A percentile compares a stretch with the other conserved stretches of the same genome.
These are phyloP conservation scores for Drosophila chauvacae DNA, from an alignment of 1,140 invertebrate genomes.

Conservation along the genomic window DNA sequence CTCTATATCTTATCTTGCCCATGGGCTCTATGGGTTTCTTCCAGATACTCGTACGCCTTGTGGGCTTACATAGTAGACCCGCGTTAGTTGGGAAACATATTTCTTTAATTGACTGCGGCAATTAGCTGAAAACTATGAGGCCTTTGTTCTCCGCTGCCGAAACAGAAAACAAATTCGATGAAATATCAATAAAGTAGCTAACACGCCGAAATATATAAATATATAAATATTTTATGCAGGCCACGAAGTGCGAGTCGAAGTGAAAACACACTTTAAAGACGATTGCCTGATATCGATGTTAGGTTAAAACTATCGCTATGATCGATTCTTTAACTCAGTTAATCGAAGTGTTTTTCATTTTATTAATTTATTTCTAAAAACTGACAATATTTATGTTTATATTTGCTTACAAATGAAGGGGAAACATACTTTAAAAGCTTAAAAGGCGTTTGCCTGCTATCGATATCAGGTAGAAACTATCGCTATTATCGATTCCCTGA, in stretches of 20 bases:
- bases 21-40: constrained; percentile 13
- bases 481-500: neutral
- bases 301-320: neutral
- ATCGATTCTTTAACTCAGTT: too few species aligned
- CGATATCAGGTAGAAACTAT: neutral
- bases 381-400: neutral
- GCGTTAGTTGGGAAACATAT: constrained; percentile 21
- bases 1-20: constrained; percentile 68
- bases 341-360: too few species aligned
- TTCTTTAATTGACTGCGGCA: constrained; percentile 37
- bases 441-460: too few species aligned
- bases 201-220: constrained; percentile 33
- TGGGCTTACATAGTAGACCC: constrained; percentile 15
- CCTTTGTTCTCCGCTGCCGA: constrained; percentile 21
- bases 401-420: neutral
- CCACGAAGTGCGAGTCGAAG: neutral
- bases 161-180: constrained; percentile 24
- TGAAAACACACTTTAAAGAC: constrained; percentile 10
- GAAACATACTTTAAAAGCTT: too few species aligned
- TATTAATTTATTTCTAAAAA: too few species aligned
- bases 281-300: neutral
- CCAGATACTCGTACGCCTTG: constrained; percentile 23
- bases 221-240: constrained; percentile 30
- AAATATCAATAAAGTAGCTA: constrained; percentile 45
- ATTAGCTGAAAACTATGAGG: constrained; percentile 19